These are phyloP conservation scores for Origma solitaria DNA, from an alignment of 2,113 vertebrate species.

Conservation along the genomic window DNA sequence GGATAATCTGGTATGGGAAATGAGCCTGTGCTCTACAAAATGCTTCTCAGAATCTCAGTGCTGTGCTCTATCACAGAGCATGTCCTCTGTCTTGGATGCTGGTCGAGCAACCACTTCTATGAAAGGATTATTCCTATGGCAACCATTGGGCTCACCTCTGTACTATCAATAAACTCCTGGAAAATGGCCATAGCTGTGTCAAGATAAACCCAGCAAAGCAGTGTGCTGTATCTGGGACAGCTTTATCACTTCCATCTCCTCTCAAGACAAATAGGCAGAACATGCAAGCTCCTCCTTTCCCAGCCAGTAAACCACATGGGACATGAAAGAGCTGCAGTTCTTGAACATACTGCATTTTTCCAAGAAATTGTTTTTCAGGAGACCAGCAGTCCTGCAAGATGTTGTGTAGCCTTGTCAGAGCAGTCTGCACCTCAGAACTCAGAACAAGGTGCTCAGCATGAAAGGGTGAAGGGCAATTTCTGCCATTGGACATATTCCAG, in stretches of 20 bases:
- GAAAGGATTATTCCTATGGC: background rate
- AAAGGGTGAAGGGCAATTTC: background rate
- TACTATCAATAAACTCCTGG: background rate
- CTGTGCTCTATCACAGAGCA: background rate
- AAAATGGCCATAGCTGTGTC: background rate
- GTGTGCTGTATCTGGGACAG: background rate
- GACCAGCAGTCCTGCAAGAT: background rate
- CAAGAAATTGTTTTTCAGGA: background rate
- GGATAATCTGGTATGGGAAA: background rate
- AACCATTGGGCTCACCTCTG: background rate
- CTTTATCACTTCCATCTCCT: background rate
- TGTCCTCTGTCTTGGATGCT: background rate
- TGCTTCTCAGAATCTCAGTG: accelerated
- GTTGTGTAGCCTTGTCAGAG: background rate
- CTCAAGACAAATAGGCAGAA: background rate
- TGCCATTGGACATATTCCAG: background rate
- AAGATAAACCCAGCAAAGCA: background rate
- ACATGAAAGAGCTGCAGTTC: background rate
- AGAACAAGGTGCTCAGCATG: background rate
- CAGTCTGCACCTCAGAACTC: background rate
- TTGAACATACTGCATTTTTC: background rate
- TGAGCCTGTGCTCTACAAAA: background rate
- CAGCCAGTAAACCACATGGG: background rate
- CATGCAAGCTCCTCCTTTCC: background rate
- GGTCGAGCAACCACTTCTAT: background rate